Conservation (phyloP, 2,888 invertebrate genomes). For the Heliconius sara region DNA sequence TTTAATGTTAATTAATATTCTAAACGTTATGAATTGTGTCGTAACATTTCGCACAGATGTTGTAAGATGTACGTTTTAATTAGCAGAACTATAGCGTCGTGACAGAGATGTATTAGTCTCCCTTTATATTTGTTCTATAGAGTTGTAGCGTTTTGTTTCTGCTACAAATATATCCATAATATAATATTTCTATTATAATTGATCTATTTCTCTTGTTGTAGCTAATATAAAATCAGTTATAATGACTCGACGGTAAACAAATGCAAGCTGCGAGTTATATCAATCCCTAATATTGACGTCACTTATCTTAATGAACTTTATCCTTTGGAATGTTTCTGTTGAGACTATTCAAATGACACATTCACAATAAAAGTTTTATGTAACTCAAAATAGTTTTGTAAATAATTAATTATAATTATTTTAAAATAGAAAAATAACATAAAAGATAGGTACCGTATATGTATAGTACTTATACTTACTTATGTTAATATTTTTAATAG, state of each 20-base stretch:
- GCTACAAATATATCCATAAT: not conserved
- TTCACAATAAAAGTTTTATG: not conserved
- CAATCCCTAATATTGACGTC: slow-evolving; percentile 23
- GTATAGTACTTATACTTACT: too few species aligned
- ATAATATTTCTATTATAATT: not conserved
- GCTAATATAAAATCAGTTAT: slow-evolving; percentile 21
- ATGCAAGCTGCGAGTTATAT: slow-evolving; percentile 23
- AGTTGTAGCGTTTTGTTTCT: not conserved
- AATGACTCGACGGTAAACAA: slow-evolving; percentile 12
- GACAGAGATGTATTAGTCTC: slow-evolving; percentile 29
- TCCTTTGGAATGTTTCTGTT: slow-evolving; percentile 20
- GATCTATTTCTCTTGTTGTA: not conserved
- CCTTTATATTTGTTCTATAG: slow-evolving; percentile 8
- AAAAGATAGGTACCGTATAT: not conserved
- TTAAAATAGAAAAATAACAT: not conserved
- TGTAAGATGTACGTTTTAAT: slow-evolving; percentile 36
- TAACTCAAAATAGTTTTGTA: not conserved
- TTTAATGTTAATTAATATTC: slow-evolving; percentile 45
- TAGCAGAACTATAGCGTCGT: slow-evolving; percentile 32
- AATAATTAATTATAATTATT: not conserved
- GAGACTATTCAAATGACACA: too few species aligned
- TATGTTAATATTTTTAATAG: slow-evolving; percentile 8
- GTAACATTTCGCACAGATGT: slow-evolving; percentile 39
- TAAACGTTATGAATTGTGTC: slow-evolving; percentile 31
- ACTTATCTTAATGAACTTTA: slow-evolving; percentile 28